phyloP scores from a whole-genome alignment of 1,140 invertebrate genomes.

The Choristoneura fumiferana region DNA sequence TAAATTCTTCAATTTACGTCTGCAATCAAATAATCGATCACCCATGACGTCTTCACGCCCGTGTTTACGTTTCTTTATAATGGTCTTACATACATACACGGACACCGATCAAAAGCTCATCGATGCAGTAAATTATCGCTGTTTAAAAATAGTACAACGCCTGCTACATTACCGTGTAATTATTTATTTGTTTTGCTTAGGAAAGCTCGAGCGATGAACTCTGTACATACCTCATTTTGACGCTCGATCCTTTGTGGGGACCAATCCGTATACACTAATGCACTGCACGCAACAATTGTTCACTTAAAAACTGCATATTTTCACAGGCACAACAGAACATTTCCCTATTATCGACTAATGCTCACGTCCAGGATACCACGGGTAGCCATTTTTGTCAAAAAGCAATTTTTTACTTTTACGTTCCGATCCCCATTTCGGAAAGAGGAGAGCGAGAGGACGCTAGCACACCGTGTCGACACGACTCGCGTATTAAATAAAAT shows the following conservation, averaged over 20 bases:
- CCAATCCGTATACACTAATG: constrained; percentile 73
- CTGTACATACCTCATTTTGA: constrained; percentile 73
- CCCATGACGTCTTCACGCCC: constrained; percentile 39
- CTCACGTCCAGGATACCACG: constrained; percentile 48
- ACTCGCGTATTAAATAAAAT: constrained; percentile 57
- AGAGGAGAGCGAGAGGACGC: constrained; percentile 61
- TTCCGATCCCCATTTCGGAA: constrained; percentile 58
- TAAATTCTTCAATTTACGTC: constrained; percentile 50
- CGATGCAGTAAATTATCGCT: constrained; percentile 46
- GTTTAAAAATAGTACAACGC: constrained; percentile 58
- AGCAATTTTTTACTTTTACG: constrained; percentile 51
- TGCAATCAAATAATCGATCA: constrained; percentile 63
- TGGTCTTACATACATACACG: constrained; percentile 40
- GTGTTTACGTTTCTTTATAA: constrained; percentile 58
- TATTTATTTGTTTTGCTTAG: constrained; percentile 72
- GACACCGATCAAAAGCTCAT: constrained; percentile 45
- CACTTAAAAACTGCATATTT: constrained; percentile 75
- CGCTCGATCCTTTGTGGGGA: constrained; percentile 69
- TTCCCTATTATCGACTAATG: constrained; percentile 58
- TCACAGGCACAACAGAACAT: constrained; percentile 65
- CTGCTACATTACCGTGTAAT: constrained; percentile 41
- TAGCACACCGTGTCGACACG: constrained; percentile 58
- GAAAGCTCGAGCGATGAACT: constrained; percentile 67
- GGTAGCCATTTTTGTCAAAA: constrained; percentile 75
- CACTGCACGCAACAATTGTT: constrained; percentile 74